Evolutionary conservation across 2,888 invertebrate species (phyloP).

Genomic region (Holacanthella duospinosa): DNA sequence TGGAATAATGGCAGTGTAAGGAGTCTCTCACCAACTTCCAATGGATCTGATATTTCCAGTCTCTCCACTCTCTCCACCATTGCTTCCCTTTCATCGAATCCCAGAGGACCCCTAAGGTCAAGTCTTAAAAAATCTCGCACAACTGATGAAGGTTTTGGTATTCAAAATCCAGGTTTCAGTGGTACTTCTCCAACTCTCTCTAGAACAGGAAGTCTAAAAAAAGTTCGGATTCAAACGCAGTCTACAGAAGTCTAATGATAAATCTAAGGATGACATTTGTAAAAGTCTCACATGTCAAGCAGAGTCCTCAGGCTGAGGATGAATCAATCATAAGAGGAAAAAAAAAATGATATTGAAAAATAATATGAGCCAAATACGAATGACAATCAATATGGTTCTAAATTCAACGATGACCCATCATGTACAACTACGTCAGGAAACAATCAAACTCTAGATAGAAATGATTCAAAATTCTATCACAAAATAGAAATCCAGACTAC

Average conservation of each 20-base stretch:
- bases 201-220: slow-evolving; percentile 76
- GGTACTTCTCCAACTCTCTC: slow-evolving; percentile 72
- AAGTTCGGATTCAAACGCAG: slow-evolving; percentile 82
- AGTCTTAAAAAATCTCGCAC: slow-evolving; percentile 68
- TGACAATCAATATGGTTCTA: too few relatives aligned
- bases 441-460: too few relatives aligned
- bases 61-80: slow-evolving; percentile 35
- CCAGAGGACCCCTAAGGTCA: slow-evolving; percentile 60
- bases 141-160: slow-evolving; percentile 55
- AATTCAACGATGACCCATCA: too few relatives aligned
- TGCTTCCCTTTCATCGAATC: slow-evolving; percentile 41
- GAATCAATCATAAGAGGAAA: neutral
- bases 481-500: too few relatives aligned
- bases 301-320: too few relatives aligned
- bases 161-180: slow-evolving; percentile 75
- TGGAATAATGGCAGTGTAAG: slow-evolving; percentile 34
- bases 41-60: slow-evolving; percentile 28
- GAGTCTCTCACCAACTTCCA: slow-evolving; percentile 22
- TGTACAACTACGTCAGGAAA: too few relatives aligned
- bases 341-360: neutral
- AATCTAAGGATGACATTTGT: too few relatives aligned
- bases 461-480: too few relatives aligned
- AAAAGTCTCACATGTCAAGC: too few relatives aligned
- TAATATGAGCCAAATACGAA: too few relatives aligned
- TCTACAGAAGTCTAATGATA: slow-evolving; percentile 65